Base-by-base conservation (phyloP, 92 coral and sea anemone species). In the Siderastrea siderea region DNA sequence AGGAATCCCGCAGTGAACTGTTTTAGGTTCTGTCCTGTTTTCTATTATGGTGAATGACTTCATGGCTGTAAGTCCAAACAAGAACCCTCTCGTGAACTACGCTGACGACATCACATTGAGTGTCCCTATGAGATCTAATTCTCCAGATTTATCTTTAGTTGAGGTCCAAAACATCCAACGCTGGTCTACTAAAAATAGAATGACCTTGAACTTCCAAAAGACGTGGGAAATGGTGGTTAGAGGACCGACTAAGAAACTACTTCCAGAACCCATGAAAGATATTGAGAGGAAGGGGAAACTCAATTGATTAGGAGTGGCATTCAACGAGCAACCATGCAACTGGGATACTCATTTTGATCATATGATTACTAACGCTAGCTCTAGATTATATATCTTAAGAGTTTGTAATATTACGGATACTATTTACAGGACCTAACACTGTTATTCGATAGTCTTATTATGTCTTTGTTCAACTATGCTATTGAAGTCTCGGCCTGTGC, bases 31-130 rank as follows among this genome's bases (percentile, higher is more conserved):
- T 47, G 68, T 74, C 3, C 43, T 83, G 69, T 88, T 88, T 55
- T 88, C 92, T 51, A 47, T 88, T 47, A 83, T 88, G 92, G 92
- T 88, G 50, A 63, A 86, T 19, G 90, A 79, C 68, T 80, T 78
- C 65, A 61, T 46, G 16, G 63, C 77, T 15, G 71, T 74, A 63
- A 50, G 71, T 75, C 74, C 88, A 59, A 61, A 60, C 47, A 81
- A 69, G 47, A 38, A 72, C 17, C 80, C 67, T 15, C 74, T 88
- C 61, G 67, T 84, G 72, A 87, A 80, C 69, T 87, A 70, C 71
- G 81, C 86, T 66, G 91, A 62, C 73, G 82, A 80, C 64, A 80
- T 74, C 50, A 79, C 79, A 13, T 57, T 81, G 50, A 81, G 91
- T 51, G 78, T 81, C 76, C 91, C 87, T 55, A 73, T 72, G 19